Evolutionary conservation across 2,888 invertebrate species (phyloP).

Genomic region (Keiferia lycopersicella): DNA sequence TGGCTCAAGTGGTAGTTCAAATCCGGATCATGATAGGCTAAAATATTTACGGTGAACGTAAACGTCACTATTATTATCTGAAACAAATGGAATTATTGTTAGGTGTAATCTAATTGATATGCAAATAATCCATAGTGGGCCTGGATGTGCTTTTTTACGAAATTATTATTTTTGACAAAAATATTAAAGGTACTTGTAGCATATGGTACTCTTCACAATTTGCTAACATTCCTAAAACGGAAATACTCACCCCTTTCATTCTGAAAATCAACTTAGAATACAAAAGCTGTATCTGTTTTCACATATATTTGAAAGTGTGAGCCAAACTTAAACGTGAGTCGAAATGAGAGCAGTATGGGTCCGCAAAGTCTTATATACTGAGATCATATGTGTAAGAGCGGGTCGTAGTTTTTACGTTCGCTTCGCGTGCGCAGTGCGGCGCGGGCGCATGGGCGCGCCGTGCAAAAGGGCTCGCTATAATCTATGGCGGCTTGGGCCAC

Average conservation of each 20-base stretch:
- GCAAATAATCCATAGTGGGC: neutral
- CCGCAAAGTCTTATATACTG: constrained; percentile 77
- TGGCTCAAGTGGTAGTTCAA: constrained; percentile 72
- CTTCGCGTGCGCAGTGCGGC: constrained; percentile 44
- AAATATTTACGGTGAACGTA: constrained; percentile 50
- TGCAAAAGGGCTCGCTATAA: constrained; percentile 35
- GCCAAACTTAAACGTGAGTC: constrained; percentile 73
- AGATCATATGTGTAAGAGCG: constrained; percentile 80
- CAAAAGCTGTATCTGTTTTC: constrained; percentile 11
- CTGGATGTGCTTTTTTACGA: neutral
- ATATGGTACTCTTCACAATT: too few species aligned
- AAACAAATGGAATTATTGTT: constrained; percentile 42
- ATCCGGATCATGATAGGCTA: constrained; percentile 74
- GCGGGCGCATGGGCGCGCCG: constrained; percentile 67
- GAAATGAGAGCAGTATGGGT: constrained; percentile 79
- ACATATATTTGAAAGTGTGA: constrained; percentile 47
- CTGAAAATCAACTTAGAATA: constrained; percentile 32
- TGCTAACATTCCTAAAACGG: neutral
- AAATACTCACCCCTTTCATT: constrained; percentile 64
- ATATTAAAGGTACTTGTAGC: too few species aligned
- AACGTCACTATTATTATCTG: constrained; percentile 57
- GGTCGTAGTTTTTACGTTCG: constrained; percentile 78
- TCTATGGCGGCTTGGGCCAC: constrained; percentile 21
- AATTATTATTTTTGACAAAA: neutral
- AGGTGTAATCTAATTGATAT: neutral